These are phyloP conservation scores for Tachysurus fulvidraco DNA, from an alignment of 2,113 vertebrate genomes.

Conservation along the genomic window DNA sequence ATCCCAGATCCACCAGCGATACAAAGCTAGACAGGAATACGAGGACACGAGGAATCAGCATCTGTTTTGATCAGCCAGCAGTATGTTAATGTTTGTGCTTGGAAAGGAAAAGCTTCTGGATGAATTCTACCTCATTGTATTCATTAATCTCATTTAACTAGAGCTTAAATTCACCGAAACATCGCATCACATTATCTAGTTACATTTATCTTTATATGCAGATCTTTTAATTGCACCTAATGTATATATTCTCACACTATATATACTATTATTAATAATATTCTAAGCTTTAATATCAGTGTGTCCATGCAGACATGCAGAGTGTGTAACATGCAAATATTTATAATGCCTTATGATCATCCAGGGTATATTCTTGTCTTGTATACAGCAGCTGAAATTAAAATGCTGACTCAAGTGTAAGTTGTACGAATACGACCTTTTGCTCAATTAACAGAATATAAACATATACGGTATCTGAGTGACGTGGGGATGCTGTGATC, in stretches of 20 bases:
- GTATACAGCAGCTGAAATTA: not conserved
- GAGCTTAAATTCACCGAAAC: not conserved
- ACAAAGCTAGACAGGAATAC: not conserved
- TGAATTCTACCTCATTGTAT: not conserved
- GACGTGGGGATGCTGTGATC: not conserved
- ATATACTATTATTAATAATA: not conserved
- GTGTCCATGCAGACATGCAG: not conserved
- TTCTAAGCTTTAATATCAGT: not conserved
- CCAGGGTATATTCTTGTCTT: not conserved
- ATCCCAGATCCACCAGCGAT: too few species aligned
- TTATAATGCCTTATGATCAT: not conserved
- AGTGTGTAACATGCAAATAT: not conserved
- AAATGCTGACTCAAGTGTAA: not conserved
- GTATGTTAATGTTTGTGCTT: not conserved
- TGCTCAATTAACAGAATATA: not conserved
- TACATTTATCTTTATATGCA: not conserved
- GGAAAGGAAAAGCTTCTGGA: not conserved
- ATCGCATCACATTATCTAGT: not conserved
- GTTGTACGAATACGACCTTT: not conserved
- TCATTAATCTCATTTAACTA: not conserved
- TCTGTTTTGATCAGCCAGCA: not conserved
- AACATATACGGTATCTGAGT: not conserved
- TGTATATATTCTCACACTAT: not conserved
- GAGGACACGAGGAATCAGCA: not conserved
- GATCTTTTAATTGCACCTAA: not conserved